phyloP scores from a whole-genome alignment of 2,888 invertebrate species.

The Aleiodes testaceus region DNA sequence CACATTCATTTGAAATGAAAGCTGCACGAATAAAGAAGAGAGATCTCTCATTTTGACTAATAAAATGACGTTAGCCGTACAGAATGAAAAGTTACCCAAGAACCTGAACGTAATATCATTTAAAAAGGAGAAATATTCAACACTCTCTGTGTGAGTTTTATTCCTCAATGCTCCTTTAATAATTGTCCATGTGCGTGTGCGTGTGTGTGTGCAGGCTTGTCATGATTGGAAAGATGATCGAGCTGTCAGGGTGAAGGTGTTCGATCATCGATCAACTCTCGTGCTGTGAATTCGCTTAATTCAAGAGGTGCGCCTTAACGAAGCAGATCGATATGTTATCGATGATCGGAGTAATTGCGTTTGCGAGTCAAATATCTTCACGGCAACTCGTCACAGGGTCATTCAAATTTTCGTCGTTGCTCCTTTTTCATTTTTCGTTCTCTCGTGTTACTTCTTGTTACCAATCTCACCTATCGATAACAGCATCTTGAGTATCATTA shows the following conservation, averaged over 20 bases:
- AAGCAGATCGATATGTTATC: conserved; percentile 58
- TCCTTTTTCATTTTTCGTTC: neutral
- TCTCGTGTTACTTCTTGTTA: conserved; percentile 34
- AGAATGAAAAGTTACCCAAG: neutral
- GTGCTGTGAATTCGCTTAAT: conserved; percentile 49
- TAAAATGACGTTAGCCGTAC: conserved; percentile 18
- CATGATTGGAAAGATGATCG: conserved; percentile 33
- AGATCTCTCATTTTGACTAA: conserved; percentile 14
- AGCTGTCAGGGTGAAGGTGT: conserved; percentile 44
- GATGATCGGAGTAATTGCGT: conserved; percentile 50
- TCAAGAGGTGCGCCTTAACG: conserved; percentile 53
- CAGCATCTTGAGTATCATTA: conserved; percentile 53
- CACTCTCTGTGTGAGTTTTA: neutral
- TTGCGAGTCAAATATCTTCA: conserved; percentile 30
- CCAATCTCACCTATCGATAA: conserved; percentile 56
- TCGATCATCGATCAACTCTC: conserved; percentile 48
- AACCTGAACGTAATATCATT: conserved; percentile 9
- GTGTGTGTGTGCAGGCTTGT: conserved; percentile 24
- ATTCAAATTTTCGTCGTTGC: conserved; percentile 13
- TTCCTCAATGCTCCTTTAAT: neutral
- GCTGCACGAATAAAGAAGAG: conserved; percentile 22
- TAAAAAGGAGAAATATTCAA: neutral
- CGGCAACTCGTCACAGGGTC: conserved; percentile 18
- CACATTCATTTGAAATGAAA: conserved; percentile 30
- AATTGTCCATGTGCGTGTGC: neutral